Evolutionary conservation across 2,113 vertebrate species (phyloP).

Genomic region (Larimichthys polyactis): DNA sequence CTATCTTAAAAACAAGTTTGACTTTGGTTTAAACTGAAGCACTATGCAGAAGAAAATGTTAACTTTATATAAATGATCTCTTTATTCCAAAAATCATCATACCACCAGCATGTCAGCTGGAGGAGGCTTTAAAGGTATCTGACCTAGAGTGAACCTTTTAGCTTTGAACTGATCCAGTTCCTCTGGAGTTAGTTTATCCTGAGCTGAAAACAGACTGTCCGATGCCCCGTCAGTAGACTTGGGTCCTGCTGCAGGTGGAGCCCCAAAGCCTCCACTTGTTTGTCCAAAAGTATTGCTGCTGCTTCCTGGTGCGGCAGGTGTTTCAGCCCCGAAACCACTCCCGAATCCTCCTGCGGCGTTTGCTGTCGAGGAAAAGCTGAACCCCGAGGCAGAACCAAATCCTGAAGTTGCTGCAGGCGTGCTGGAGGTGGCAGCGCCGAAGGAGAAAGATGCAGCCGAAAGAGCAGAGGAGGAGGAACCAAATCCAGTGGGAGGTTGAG

Average conservation of each 20-base stretch:
- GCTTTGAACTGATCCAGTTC: conserved; percentile 90
- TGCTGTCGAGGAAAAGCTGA: conserved; percentile 70
- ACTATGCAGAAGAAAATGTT: not conserved
- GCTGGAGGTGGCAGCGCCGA: conserved; percentile 46
- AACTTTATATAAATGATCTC: conserved; percentile 1
- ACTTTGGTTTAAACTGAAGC: not conserved
- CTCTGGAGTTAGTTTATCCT: conserved; percentile 85
- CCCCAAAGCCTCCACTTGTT: conserved; percentile 50
- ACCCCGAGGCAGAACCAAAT: conserved; percentile 65
- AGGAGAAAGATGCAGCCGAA: conserved; percentile 75
- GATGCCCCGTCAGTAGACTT: conserved; percentile 9
- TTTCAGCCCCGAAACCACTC: conserved; percentile 35
- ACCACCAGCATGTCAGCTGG: conserved; percentile 85
- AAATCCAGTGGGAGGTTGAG: conserved; percentile 68
- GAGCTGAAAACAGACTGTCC: conserved; percentile 86
- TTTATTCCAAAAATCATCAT: conserved; percentile 33
- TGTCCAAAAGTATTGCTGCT: conserved; percentile 46
- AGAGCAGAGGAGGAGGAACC: conserved; percentile 59
- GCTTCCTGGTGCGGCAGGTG: conserved; percentile 32
- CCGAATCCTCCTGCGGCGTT: conserved; percentile 41
- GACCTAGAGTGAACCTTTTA: conserved; percentile 87
- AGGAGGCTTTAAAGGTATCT: conserved; percentile 88
- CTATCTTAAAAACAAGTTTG: not conserved
- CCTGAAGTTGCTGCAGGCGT: conserved; percentile 37
- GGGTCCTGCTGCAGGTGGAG: conserved; percentile 19